Evolutionary conservation across 2,113 vertebrate species (phyloP).

Genomic region (Pteronura brasiliensis): DNA sequence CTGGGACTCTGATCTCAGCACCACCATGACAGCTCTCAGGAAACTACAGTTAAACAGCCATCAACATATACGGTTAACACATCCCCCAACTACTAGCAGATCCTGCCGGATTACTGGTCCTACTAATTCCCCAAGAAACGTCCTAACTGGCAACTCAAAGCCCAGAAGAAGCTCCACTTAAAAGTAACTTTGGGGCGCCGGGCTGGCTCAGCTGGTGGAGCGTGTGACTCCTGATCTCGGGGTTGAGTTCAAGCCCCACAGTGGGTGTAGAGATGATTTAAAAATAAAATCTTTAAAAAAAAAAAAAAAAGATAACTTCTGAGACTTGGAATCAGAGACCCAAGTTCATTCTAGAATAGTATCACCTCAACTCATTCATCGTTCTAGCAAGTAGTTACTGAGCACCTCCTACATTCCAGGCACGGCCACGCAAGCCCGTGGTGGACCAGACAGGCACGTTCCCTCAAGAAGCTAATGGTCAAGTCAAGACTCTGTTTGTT

Average conservation of each 20-base stretch:
- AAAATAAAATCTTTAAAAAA: not conserved
- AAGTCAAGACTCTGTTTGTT: not conserved
- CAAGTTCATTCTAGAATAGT: not conserved
- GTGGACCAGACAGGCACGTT: not conserved
- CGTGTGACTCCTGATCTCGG: not conserved
- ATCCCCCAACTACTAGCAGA: not conserved
- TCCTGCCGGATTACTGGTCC: no score
- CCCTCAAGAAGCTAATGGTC: not conserved
- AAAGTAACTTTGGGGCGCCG: not conserved
- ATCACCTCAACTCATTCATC: not conserved
- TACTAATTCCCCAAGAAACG: not conserved
- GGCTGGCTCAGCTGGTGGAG: not conserved
- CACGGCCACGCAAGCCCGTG: accelerated
- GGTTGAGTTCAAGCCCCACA: not conserved
- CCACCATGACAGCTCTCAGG: not conserved
- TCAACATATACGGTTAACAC: accelerated
- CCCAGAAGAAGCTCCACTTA: not conserved
- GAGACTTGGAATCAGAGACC: not conserved
- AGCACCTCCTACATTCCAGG: not conserved
- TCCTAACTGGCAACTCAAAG: not conserved
- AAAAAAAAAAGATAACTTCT: not conserved
- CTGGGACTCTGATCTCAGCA: not conserved
- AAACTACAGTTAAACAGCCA: not conserved
- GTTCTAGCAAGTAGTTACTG: not conserved
- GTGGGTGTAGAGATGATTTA: not conserved